Evolutionary conservation across 2,797 vertebrate species (phyloP), one percentile per base, ranked within the genome.

Genomic region (Schizopygopsis malacanthus): DNA sequence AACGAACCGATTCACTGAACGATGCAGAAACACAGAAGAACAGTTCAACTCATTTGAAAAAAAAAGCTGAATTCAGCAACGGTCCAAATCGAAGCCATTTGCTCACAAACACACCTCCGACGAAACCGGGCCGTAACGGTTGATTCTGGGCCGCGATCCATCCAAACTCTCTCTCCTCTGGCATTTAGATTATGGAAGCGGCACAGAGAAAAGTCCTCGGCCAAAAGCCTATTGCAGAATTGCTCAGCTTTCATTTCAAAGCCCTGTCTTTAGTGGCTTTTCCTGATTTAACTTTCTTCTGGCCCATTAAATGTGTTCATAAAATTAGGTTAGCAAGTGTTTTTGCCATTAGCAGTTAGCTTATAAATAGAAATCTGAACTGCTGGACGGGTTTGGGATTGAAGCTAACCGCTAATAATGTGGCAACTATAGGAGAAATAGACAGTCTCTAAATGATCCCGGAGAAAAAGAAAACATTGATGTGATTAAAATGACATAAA

Each of bases 91-190:
- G 91, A 92, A 93, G 92, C 90, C 92, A 92, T 92, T 93, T 90
- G 91, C 91, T 93, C 93, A 93, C 93, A 92, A 37, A 93, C 92
- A 95, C 93, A 94, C 93, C 91, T 92, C 92, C 88, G 90, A 89
- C 72, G 25, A 85, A 87, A 85, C 33, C 75, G 65, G 86, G 82
- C 52, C 73, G 13, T 67, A 72, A 69, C 28, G 80, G 18, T 4
- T 12, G 47, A 72, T 69, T 87, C 91, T 92, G 92, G 93, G 94
- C 92, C 93, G 88, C 90, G 91, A 56, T 92, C 90, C 83, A 86
- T 90, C 87, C 79, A 81, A 81, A 88, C 43, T 81, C 71, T 2
- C 33, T 33, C 33, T 33, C 75, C 70, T 45, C 70, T 88, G 76
- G 69, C 79, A 78, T 61, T 81, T 61, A 85, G 88, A 45, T 47